Conservation (phyloP, 2,113 vertebrate genomes). For the Bubo scandiacus region DNA sequence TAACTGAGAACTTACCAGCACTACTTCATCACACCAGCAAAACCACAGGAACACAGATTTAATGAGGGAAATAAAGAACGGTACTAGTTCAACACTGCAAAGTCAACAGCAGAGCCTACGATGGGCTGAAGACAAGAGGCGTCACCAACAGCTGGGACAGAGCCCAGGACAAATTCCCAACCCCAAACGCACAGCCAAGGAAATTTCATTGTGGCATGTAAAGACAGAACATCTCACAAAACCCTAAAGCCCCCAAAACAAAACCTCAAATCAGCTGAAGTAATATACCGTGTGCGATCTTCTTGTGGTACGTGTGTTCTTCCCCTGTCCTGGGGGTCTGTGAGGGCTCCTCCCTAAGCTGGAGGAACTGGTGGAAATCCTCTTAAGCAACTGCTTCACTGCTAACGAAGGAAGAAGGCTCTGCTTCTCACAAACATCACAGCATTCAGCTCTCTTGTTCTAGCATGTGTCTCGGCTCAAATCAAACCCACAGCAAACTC, state of each 20-base stretch:
- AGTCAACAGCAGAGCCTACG: not conserved
- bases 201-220: accelerated
- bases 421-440: not conserved
- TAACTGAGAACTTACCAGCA: not conserved
- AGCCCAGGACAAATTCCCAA: not conserved
- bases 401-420: not conserved
- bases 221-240: not conserved
- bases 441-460: not conserved
- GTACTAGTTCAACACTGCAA: not conserved
- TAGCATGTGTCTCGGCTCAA: accelerated
- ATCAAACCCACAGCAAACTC: not conserved
- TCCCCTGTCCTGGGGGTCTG: not conserved
- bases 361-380: not conserved
- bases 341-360: not conserved
- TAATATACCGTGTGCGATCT: accelerated
- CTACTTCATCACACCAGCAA: not conserved
- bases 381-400: not conserved
- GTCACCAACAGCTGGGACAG: not conserved
- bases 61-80: not conserved
- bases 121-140: not conserved
- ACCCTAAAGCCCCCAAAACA: not conserved
- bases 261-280: not conserved
- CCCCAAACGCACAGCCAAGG: not conserved
- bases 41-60: not conserved
- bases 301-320: not conserved